These are phyloP conservation scores for Zaprionus camerounensis DNA, from an alignment of 1,140 invertebrate genomes.

Conservation along the genomic window DNA sequence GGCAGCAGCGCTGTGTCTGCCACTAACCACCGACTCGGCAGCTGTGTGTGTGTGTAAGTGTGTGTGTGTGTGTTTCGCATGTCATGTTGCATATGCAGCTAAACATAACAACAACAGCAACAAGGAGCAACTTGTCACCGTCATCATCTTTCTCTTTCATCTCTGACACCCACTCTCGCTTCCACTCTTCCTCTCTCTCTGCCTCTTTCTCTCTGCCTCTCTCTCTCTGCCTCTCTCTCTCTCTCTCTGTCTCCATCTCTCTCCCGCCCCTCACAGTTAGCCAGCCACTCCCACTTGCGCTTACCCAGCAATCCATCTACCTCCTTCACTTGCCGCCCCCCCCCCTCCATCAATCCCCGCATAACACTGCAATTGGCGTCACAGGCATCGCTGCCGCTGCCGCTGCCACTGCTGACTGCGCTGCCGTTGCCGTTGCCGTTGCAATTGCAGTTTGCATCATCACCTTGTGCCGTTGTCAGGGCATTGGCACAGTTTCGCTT, in stretches of 20 bases:
- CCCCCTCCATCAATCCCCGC: background rate
- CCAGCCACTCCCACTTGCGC: conserved; percentile 17
- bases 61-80: conserved; percentile 54
- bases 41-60: conserved; percentile 23
- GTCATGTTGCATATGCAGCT: conserved; percentile 60
- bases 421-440: conserved; percentile 32
- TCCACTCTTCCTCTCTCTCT: background rate
- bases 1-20: conserved; percentile 14
- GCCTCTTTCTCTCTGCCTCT: background rate
- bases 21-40: conserved; percentile 54
- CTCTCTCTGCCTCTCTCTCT: background rate
- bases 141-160: conserved; percentile 16
- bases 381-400: conserved; percentile 56
- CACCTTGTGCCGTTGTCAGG: conserved; percentile 83
- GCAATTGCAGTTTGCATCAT: conserved; percentile 77
- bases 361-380: conserved; percentile 70
- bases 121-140: conserved; percentile 23
- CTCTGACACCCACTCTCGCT: background rate
- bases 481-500: conserved; percentile 80
- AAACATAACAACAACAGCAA: conserved; percentile 28
- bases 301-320: conserved; percentile 8
- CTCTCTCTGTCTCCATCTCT: background rate
- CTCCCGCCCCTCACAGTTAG: background rate
- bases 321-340: background rate
- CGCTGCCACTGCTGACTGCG: conserved; percentile 43